These are phyloP conservation scores for Dusona sp. DNA, from an alignment of 2,888 invertebrate genomes.

Conservation along the genomic window DNA sequence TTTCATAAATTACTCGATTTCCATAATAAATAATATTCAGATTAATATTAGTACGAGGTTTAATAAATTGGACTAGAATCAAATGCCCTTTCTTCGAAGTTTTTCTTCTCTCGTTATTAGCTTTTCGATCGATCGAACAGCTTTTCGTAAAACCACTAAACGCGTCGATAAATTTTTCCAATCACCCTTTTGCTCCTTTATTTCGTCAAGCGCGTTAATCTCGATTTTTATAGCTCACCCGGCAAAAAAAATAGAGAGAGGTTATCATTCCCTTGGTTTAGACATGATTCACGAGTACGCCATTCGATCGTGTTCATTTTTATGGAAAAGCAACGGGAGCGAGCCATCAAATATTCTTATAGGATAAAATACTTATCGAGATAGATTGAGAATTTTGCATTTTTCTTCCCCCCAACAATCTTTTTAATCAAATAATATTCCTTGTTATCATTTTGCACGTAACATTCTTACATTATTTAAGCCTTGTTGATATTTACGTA, in stretches of 20 bases:
- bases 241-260: conserved; percentile 27
- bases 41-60: neutral
- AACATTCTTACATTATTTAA: conserved; percentile 21
- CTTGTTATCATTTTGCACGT: neutral
- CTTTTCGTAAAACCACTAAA: conserved; percentile 28
- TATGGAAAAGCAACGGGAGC: conserved; percentile 33
- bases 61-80: neutral
- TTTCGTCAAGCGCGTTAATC: conserved; percentile 56
- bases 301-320: conserved; percentile 36
- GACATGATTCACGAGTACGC: conserved; percentile 54
- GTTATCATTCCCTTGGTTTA: conserved; percentile 55
- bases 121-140: conserved; percentile 13
- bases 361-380: conserved; percentile 39
- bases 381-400: conserved; percentile 21
- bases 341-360: conserved; percentile 55
- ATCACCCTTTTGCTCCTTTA: conserved; percentile 28
- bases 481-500: conserved; percentile 21
- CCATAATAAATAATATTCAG: neutral
- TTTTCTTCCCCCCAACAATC: neutral
- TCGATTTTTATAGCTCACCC: conserved; percentile 53
- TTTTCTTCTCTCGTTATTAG: conserved; percentile 16
- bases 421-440: conserved; percentile 38
- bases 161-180: conserved; percentile 61
- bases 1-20: neutral
- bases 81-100: neutral